Evolutionary conservation across 1,140 invertebrate species (phyloP).

Genomic region (Protaetia brevitarsis): DNA sequence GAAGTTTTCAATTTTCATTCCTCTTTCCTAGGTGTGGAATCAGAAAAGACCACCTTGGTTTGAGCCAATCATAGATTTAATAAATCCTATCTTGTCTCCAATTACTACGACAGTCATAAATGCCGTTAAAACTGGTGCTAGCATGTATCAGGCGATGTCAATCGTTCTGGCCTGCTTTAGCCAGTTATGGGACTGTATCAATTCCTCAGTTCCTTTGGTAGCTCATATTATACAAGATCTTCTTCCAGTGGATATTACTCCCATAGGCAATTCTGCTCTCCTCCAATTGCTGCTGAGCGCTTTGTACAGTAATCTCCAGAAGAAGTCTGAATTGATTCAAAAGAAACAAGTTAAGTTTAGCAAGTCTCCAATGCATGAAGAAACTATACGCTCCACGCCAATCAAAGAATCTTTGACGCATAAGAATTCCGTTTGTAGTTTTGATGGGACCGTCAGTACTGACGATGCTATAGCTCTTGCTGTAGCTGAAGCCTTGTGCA

Average conservation of each 20-base stretch:
- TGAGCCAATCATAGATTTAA: constrained; percentile 62
- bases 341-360: constrained; percentile 28
- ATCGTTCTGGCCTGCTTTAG: constrained; percentile 65
- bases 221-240: constrained; percentile 59
- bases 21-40: constrained; percentile 63
- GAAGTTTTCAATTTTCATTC: background rate
- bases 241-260: constrained; percentile 63
- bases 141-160: constrained; percentile 73
- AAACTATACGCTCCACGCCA: background rate
- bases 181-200: constrained; percentile 62
- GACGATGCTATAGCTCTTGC: constrained; percentile 50
- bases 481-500: constrained; percentile 71
- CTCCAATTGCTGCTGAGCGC: constrained; percentile 63
- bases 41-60: constrained; percentile 71
- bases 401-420: background rate
- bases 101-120: constrained; percentile 62
- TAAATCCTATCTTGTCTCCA: constrained; percentile 58
- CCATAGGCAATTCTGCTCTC: constrained; percentile 62
- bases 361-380: background rate
- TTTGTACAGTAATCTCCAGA: constrained; percentile 56
- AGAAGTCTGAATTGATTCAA: constrained; percentile 45
- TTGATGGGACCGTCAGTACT: constrained; percentile 49
- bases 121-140: constrained; percentile 66
- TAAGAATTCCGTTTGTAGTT: constrained; percentile 42
- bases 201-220: constrained; percentile 55